A percentile compares a stretch with the other conserved stretches of the same genome.
phyloP scores from a whole-genome alignment of 2,113 vertebrate species.

The Psilopsiagon aymara region DNA sequence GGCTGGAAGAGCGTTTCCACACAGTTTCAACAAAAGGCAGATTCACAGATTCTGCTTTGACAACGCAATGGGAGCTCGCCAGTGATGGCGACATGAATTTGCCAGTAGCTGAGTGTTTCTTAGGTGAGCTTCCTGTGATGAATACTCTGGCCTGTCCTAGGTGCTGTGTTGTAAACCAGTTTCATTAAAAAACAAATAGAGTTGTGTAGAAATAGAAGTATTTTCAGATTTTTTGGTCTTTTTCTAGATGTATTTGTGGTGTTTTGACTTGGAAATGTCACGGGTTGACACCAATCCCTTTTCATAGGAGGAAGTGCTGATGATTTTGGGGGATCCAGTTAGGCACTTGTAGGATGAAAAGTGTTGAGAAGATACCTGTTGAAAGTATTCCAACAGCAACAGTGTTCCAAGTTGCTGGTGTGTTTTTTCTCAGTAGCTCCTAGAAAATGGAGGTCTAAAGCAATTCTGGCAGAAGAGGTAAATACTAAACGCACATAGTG shows the following conservation, averaged over 20 bases:
- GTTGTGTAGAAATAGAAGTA: background rate
- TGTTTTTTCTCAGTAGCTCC: background rate
- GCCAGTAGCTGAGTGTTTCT: background rate
- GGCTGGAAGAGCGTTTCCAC: background rate
- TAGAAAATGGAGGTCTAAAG: background rate
- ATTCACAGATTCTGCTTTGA: background rate
- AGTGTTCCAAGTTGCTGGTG: background rate
- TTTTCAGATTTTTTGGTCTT: background rate
- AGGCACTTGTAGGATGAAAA: background rate
- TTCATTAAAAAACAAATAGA: background rate
- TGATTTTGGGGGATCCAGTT: background rate
- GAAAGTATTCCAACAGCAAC: background rate
- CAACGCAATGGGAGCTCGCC: accelerated
- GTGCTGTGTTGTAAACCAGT: background rate
- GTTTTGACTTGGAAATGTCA: background rate
- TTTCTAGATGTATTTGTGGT: background rate
- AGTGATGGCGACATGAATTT: background rate
- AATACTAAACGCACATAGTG: background rate
- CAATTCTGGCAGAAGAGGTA: background rate
- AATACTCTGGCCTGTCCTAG: background rate
- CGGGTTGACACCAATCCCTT: background rate
- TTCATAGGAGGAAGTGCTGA: background rate
- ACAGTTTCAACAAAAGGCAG: background rate
- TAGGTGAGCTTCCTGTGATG: background rate
- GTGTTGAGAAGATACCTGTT: background rate